phyloP scores from a whole-genome alignment of 2,888 invertebrate species.

The Heliconius hortense region DNA sequence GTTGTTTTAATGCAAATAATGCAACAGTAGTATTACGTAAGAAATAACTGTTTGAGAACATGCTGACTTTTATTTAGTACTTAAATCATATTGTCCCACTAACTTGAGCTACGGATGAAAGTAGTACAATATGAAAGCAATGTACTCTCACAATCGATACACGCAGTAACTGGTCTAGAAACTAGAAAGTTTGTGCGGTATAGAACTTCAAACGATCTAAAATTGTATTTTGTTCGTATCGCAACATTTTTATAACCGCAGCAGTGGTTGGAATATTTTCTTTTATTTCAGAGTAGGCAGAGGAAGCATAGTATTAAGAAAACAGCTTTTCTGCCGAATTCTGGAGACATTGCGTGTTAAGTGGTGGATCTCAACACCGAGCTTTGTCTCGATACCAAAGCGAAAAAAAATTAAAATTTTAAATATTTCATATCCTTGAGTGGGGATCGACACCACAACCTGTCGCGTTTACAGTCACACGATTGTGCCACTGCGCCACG shows the following conservation, averaged over 20 bases:
- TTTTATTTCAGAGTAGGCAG: too few relatives aligned
- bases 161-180: conserved; percentile 37
- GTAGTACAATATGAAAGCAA: conserved; percentile 37
- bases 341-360: too few relatives aligned
- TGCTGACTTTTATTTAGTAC: neutral
- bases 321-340: too few relatives aligned
- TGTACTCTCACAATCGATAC: conserved; percentile 34
- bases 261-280: neutral
- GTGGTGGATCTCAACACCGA: too few relatives aligned
- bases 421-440: too few relatives aligned
- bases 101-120: conserved; percentile 32
- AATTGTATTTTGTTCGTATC: conserved; percentile 13
- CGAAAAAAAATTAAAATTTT: too few relatives aligned
- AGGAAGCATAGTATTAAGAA: too few relatives aligned
- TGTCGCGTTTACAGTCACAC: too few relatives aligned
- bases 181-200: conserved; percentile 39
- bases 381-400: too few relatives aligned
- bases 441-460: too few relatives aligned
- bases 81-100: conserved; percentile 6
- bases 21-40: neutral
- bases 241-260: neutral
- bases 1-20: neutral
- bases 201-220: conserved; percentile 10
- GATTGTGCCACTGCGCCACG: too few relatives aligned
- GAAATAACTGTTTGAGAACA: neutral